phyloP scores from a whole-genome alignment of 2,797 vertebrate genomes.

The Nyctalus aviator region DNA sequence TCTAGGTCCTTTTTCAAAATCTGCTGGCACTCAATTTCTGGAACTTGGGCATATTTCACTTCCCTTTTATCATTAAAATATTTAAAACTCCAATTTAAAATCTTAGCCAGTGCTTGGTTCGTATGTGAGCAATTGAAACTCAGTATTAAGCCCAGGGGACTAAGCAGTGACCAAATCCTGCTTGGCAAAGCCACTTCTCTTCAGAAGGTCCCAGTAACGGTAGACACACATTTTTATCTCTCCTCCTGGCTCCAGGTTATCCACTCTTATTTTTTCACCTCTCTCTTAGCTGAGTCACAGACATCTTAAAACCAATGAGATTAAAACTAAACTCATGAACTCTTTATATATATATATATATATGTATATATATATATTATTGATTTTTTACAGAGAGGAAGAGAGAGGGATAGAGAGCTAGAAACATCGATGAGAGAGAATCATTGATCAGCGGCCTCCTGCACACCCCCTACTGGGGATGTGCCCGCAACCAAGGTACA shows the following conservation, averaged over 20 bases:
- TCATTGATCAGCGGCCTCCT: too few species aligned
- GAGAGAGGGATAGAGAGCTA: too few species aligned
- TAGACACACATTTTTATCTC: background rate
- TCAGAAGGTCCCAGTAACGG: background rate
- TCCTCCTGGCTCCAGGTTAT: background rate
- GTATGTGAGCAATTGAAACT: constrained; percentile 21
- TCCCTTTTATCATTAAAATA: constrained; percentile 72
- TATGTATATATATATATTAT: too few species aligned
- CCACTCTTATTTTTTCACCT: background rate
- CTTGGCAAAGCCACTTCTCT: background rate
- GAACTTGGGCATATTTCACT: constrained; percentile 67
- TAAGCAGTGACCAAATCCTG: background rate
- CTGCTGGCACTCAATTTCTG: constrained; percentile 69
- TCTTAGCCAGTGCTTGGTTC: constrained; percentile 42
- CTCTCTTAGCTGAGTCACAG: constrained; percentile 8
- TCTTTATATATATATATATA: background rate
- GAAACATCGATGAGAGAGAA: too few species aligned
- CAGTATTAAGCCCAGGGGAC: background rate
- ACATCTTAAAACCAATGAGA: background rate
- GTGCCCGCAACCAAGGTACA: too few species aligned
- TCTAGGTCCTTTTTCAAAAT: background rate
- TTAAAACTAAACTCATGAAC: background rate
- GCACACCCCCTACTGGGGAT: too few species aligned
- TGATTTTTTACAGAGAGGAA: too few species aligned
- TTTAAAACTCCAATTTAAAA: constrained; percentile 70